Base-by-base conservation (phyloP, 2,888 invertebrate genomes). In the Drosophila birchii region DNA sequence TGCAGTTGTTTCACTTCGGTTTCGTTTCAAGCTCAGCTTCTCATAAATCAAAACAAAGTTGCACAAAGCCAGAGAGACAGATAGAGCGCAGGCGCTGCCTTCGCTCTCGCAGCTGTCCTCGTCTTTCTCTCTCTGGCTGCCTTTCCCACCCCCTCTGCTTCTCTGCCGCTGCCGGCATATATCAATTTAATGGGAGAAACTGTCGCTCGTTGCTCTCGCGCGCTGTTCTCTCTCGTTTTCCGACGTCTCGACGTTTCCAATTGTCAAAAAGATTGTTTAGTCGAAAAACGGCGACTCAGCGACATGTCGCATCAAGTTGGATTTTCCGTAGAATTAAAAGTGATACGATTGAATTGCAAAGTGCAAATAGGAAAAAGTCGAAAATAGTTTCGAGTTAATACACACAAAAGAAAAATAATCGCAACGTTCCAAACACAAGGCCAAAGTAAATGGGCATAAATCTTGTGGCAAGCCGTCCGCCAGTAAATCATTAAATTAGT, bases 261-360 rank as follows among this genome's bases (percentile, higher is more conserved):
- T 92, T 91, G 92, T 91, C 92, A 92, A 92, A 92, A 91, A 91
- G 91, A 92, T 91, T 90, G 91, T 92, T 92, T 49, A 34, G 60
- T 60, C 47, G 39, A 39, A 55, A 56, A 45, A 45, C 45, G 5
- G 26, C 26, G 26, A 26, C 26, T 26, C 5, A 26, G 26, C 26
- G 91, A 91, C 91, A 91, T 92, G 92, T 92, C 88, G 89, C 89
- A 79, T 71, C 79, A 77, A 77, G 78, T 77, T 68, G 64, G 36
- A 45, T 32, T 70, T 83, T 83, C 78, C 85, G 84, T 75, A 80
- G 78, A 51, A 34, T 51, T 51, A 51, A 51, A 32, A 59, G 58
- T 44, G 62, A 53, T 66, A 75, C 59, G 69, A 43, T 55, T 63
- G 63, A 51, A 63, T 69, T 76, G 78, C 80, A 76, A 68, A 66